Conservation (phyloP, 1,140 invertebrate species). For the Heliothis virescens region DNA sequence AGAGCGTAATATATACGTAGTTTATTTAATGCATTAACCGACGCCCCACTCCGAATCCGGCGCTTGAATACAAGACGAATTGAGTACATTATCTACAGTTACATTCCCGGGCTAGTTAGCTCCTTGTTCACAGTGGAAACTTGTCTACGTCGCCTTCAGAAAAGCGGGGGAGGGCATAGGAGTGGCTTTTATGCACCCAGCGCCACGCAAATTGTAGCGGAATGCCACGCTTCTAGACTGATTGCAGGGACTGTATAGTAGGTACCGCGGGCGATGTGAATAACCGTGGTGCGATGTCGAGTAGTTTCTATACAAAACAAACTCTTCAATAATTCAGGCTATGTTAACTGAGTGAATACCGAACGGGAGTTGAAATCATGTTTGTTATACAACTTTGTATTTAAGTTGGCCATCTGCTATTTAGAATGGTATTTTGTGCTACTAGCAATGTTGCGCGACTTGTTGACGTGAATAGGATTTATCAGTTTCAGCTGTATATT, state of each 20-base stretch:
- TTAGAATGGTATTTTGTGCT: background rate
- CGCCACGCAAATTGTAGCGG: slow-evolving; percentile 60
- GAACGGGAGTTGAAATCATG: slow-evolving; percentile 24
- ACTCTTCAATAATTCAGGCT: slow-evolving; percentile 42
- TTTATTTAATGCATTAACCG: slow-evolving; percentile 50
- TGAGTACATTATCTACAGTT: slow-evolving; percentile 60
- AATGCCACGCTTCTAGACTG: slow-evolving; percentile 57
- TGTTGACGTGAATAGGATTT: background rate
- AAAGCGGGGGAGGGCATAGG: slow-evolving; percentile 50
- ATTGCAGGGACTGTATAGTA: slow-evolving; percentile 47
- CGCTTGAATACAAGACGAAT: slow-evolving; percentile 62
- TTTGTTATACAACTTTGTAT: slow-evolving; percentile 13
- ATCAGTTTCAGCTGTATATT: background rate
- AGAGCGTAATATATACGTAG: slow-evolving; percentile 34
- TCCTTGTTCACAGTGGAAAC: slow-evolving; percentile 59
- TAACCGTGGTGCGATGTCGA: slow-evolving; percentile 25
- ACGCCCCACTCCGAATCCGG: slow-evolving; percentile 37
- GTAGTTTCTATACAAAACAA: slow-evolving; percentile 38
- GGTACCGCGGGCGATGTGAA: slow-evolving; percentile 40
- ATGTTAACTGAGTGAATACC: slow-evolving; percentile 31
- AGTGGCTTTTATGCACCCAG: slow-evolving; percentile 60
- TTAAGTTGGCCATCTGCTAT: slow-evolving; percentile 13
- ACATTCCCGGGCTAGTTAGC: slow-evolving; percentile 59
- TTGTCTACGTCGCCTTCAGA: slow-evolving; percentile 61
- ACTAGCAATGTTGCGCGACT: background rate